Conservation (phyloP, 2,797 vertebrate species). For the Notolepis coatsorum region DNA sequence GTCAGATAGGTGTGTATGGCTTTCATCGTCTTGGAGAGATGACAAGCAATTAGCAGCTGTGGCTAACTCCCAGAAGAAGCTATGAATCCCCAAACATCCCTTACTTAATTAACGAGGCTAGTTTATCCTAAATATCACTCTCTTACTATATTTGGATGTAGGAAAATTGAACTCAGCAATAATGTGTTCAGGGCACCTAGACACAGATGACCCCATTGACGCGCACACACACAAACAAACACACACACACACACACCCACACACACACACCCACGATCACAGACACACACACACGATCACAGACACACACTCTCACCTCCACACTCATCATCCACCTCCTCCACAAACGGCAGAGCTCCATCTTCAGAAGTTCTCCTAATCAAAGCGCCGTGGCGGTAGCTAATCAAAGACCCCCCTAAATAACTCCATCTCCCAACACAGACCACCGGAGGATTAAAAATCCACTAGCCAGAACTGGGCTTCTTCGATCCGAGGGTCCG, state of each 20-base stretch:
- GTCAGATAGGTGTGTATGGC: too few species aligned
- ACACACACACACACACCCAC: not conserved
- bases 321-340: conserved; percentile 70
- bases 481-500: conserved; percentile 91
- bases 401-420: conserved; percentile 99
- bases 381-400: conserved; percentile 91
- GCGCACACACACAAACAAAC: not conserved
- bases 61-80: too few species aligned
- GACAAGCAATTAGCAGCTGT: too few species aligned
- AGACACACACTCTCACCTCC: conserved; percentile 30
- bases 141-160: too few species aligned
- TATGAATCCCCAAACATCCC: too few species aligned
- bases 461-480: conserved; percentile 94
- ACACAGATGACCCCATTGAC: conserved; percentile 15
- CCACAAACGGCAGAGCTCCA: conserved; percentile 83
- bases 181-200: too few species aligned
- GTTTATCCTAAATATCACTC: too few species aligned
- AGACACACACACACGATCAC: conserved; percentile 21
- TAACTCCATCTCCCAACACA: conserved; percentile 95
- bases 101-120: too few species aligned
- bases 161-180: too few species aligned
- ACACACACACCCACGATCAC: not conserved
- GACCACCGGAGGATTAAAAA: conserved; percentile 98
- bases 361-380: conserved; percentile 97
- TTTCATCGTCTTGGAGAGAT: too few species aligned